Percentiles rank a stretch among this genome's conserved stretches.
These are phyloP conservation scores for Tamandua tetradactyla DNA, from an alignment of 2,797 vertebrate genomes.

Conservation along the genomic window DNA sequence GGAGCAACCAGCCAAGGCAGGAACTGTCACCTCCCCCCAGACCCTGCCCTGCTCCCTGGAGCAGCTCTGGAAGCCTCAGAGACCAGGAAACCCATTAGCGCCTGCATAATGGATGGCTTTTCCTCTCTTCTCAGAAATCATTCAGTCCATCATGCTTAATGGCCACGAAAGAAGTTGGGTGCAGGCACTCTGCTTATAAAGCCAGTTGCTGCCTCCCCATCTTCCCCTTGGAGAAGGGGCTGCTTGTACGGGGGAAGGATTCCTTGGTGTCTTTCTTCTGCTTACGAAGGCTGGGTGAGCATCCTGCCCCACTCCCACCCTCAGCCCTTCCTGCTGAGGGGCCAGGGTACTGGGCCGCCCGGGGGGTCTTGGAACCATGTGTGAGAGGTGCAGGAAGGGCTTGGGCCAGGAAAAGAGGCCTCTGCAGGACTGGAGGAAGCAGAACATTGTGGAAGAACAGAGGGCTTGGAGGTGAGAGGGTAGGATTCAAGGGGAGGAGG, in stretches of 20 bases:
- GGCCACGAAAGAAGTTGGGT: background rate
- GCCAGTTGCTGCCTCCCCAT: background rate
- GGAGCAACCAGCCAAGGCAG: background rate
- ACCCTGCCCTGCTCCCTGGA: background rate
- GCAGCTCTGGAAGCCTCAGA: background rate
- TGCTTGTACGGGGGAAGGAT: background rate
- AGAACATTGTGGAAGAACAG: too few species aligned
- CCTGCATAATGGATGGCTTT: background rate
- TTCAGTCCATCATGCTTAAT: background rate
- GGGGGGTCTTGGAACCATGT: background rate
- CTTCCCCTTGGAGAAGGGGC: background rate
- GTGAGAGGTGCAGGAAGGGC: background rate
- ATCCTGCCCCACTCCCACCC: background rate
- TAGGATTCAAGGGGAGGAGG: background rate
- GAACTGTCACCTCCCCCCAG: background rate
- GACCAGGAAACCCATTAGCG: background rate
- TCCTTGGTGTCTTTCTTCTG: background rate
- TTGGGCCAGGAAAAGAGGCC: background rate
- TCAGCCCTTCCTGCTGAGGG: background rate
- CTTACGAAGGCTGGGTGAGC: conserved; percentile 48
- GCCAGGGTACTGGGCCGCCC: background rate
- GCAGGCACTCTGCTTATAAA: background rate
- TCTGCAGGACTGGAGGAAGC: background rate
- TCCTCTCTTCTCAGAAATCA: background rate
- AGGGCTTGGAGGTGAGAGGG: background rate